Evolutionary conservation across 2,797 vertebrate genomes (phyloP).

Genomic region (Rachycentron canadum): DNA sequence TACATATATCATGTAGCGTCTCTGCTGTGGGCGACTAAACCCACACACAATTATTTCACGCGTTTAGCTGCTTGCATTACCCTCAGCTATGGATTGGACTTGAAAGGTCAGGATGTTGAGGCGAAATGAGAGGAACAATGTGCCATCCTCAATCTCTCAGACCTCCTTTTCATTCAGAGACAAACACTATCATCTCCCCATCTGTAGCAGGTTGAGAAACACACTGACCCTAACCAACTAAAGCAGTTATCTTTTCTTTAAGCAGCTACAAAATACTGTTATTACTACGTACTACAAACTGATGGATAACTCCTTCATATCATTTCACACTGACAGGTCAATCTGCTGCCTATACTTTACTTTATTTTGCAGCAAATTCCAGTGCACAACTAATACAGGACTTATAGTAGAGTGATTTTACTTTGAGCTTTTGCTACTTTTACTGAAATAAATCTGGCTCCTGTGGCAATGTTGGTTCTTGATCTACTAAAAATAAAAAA

Average conservation of each 20-base stretch:
- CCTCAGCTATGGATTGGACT: slow-evolving; percentile 15
- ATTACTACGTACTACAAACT: too few species aligned
- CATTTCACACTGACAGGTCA: not conserved
- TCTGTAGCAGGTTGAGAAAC: slow-evolving; percentile 4
- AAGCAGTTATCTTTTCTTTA: too few species aligned
- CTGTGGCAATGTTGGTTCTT: too few species aligned
- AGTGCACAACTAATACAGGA: too few species aligned
- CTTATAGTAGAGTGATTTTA: too few species aligned
- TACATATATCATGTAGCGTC: not conserved
- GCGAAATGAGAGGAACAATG: slow-evolving; percentile 17
- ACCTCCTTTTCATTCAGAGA: slow-evolving; percentile 23
- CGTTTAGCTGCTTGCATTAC: slow-evolving; percentile 36
- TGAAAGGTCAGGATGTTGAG: slow-evolving; percentile 48
- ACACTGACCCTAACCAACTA: not conserved
- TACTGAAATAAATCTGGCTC: too few species aligned
- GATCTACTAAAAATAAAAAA: too few species aligned
- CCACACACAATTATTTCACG: slow-evolving; percentile 33
- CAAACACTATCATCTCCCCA: slow-evolving; percentile 2
- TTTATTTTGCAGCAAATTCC: too few species aligned
- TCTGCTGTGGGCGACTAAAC: slow-evolving; percentile 22
- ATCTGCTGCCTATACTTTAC: too few species aligned
- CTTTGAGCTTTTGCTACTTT: too few species aligned
- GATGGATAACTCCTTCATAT: not conserved
- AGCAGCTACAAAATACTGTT: not conserved
- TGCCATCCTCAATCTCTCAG: slow-evolving; percentile 1